phyloP scores from a whole-genome alignment of 1,140 invertebrate species.

The Sminthurides bifidus region DNA sequence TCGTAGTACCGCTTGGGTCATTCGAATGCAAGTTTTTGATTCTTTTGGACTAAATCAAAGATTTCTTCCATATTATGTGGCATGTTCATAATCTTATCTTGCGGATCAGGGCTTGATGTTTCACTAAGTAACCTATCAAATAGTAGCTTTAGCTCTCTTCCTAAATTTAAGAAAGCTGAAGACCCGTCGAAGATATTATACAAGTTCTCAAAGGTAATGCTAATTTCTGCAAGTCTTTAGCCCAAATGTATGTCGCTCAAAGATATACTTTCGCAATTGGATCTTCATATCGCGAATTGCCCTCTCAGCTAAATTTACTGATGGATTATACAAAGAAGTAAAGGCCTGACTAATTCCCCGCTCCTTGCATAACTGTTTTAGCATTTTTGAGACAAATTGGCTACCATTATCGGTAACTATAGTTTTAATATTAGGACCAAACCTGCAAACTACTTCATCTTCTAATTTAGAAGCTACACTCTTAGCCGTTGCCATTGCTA shows the following conservation, averaged over 20 bases:
- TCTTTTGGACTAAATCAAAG: too few species aligned
- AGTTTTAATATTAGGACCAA: slow-evolving; percentile 2
- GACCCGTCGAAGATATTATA: slow-evolving; percentile 34
- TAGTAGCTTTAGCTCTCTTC: slow-evolving; percentile 32
- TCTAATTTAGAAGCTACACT: too few species aligned
- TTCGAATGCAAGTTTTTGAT: too few species aligned
- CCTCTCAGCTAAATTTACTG: slow-evolving; percentile 37
- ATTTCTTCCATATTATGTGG: too few species aligned
- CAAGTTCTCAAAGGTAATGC: slow-evolving; percentile 39
- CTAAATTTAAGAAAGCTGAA: slow-evolving; percentile 37
- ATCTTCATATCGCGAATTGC: too few species aligned
- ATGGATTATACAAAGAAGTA: slow-evolving; percentile 35
- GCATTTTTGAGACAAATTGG: slow-evolving; percentile 9
- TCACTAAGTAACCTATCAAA: slow-evolving; percentile 6
- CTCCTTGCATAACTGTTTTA: slow-evolving; percentile 9
- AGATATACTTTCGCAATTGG: slow-evolving; percentile 37
- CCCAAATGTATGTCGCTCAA: slow-evolving; percentile 35
- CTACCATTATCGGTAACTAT: slow-evolving; percentile 7
- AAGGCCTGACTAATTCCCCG: slow-evolving; percentile 21
- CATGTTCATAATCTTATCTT: too few species aligned
- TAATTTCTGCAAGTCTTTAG: slow-evolving; percentile 35
- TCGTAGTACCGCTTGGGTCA: too few species aligned
- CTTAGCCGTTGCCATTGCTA: slow-evolving; percentile 1
- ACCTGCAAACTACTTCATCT: slow-evolving; percentile 15
- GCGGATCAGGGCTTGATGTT: too few species aligned